phyloP scores from a whole-genome alignment of 1,140 invertebrate genomes.

The Chironomus tepperi region DNA sequence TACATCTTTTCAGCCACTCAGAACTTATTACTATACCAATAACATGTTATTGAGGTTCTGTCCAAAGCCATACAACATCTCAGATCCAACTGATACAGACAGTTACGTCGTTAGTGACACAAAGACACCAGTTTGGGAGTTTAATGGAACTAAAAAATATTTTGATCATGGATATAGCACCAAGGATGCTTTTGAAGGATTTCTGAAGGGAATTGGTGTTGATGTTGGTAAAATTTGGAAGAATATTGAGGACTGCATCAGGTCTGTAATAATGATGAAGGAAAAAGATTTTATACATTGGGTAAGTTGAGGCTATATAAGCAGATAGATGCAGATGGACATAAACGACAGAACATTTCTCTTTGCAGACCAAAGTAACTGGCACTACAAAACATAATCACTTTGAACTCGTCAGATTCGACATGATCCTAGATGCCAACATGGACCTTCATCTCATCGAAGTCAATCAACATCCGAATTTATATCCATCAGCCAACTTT shows the following conservation, averaged over 20 bases:
- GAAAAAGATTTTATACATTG: not conserved
- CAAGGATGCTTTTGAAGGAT: not conserved
- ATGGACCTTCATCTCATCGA: not conserved
- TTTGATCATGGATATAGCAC: not conserved
- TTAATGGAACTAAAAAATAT: not conserved
- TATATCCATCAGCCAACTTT: not conserved
- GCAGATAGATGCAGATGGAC: too few relatives aligned
- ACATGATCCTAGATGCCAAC: not conserved
- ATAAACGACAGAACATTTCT: too few relatives aligned
- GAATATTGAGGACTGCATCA: not conserved
- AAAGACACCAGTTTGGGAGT: not conserved
- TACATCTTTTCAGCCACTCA: not conserved
- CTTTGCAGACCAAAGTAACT: not conserved
- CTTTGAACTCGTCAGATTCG: not conserved
- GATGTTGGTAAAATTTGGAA: not conserved
- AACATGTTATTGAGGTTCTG: not conserved
- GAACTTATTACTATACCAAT: not conserved
- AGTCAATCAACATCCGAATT: slow-evolving; percentile 10
- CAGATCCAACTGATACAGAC: not conserved
- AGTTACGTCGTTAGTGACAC: not conserved
- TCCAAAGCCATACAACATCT: not conserved
- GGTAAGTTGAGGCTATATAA: too few relatives aligned
- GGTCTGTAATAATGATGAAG: not conserved
- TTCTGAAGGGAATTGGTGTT: not conserved
- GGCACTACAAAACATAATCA: not conserved